Evolutionary conservation across 2,113 vertebrate genomes (phyloP).

Genomic region (Tyto alba): DNA sequence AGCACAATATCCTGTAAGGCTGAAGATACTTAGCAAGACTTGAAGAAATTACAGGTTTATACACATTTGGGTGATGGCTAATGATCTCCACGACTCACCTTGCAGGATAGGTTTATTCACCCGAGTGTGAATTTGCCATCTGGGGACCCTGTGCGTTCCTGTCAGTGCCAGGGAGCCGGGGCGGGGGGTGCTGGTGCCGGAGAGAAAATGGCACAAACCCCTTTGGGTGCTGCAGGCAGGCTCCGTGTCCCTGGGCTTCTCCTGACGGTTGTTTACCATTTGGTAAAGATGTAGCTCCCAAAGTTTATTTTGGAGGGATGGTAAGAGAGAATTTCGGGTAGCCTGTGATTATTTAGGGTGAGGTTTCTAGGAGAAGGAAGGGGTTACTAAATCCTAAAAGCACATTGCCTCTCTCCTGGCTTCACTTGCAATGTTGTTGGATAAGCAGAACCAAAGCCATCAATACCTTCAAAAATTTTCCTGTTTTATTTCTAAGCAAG

Average conservation of each 20-base stretch:
- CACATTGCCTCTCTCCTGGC: neutral
- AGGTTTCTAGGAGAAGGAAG: neutral
- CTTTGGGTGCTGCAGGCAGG: neutral
- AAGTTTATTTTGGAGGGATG: neutral
- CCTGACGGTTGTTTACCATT: neutral
- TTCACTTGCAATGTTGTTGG: neutral
- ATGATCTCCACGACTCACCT: neutral
- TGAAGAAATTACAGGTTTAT: neutral
- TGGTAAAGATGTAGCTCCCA: neutral
- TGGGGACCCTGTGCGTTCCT: neutral
- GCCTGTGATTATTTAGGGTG: neutral
- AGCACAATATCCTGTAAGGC: neutral
- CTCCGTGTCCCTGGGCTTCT: neutral
- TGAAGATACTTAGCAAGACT: neutral
- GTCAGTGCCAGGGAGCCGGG: neutral
- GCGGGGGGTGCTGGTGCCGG: neutral
- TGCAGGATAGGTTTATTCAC: neutral
- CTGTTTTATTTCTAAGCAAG: neutral
- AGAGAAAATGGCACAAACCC: neutral
- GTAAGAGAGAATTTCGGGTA: neutral
- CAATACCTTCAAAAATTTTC: neutral
- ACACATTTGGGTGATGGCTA: neutral
- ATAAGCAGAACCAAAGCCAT: neutral
- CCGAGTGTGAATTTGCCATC: neutral
- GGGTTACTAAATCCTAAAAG: neutral